Conservation (phyloP, 2,113 vertebrate species). For the Oxygymnocypris stewartii region DNA sequence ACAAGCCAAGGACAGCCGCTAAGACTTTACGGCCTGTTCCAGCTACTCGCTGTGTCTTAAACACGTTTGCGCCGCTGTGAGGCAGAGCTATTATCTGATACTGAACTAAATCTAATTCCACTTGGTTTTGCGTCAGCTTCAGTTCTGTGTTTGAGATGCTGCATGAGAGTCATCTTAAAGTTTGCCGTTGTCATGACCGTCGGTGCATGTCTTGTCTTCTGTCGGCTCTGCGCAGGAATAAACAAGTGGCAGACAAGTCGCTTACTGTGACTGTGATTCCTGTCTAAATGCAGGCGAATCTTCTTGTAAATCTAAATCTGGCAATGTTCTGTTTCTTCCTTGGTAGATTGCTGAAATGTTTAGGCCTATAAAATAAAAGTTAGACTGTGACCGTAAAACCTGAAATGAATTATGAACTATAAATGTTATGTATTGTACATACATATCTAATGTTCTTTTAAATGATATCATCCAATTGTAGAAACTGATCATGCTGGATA, state of each 20-base stretch:
- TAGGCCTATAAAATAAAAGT: not conserved
- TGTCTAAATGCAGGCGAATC: not conserved
- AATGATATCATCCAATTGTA: too few species aligned
- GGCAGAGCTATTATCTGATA: not conserved
- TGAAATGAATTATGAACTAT: not conserved
- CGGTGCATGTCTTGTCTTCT: not conserved
- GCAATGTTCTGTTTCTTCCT: not conserved
- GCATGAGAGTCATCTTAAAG: not conserved
- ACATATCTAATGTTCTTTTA: too few species aligned
- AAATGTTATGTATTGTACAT: too few species aligned
- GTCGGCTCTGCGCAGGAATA: slow-evolving; percentile 3
- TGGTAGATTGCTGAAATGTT: not conserved
- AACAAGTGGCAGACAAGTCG: not conserved
- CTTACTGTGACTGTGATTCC: not conserved
- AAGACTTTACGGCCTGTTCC: slow-evolving; percentile 19
- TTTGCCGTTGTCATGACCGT: not conserved
- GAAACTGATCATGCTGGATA: too few species aligned
- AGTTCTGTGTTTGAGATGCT: not conserved
- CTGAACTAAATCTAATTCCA: not conserved
- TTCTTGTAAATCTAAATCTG: not conserved
- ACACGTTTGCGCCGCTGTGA: not conserved
- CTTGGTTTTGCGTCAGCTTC: not conserved
- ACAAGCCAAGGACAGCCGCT: slow-evolving; percentile 27
- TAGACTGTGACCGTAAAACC: not conserved
- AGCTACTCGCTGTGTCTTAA: slow-evolving; percentile 15